Base-by-base conservation (phyloP, 2,888 invertebrate genomes). In the Drosophila neonasuta region DNA sequence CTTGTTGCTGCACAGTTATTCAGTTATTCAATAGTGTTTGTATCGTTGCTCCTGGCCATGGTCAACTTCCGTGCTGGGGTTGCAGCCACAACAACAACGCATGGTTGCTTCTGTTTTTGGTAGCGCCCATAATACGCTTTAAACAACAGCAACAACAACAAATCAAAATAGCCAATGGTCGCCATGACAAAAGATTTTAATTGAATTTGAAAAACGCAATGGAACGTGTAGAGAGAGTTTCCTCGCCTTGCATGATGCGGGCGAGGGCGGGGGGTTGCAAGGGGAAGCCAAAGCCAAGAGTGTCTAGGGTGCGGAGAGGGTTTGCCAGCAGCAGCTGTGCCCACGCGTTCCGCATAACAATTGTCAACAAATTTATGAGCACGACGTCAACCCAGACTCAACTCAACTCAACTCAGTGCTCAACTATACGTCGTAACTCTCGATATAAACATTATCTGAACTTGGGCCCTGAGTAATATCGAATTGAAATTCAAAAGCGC, bases 361-460 rank as follows among this genome's bases (percentile, higher is more conserved):
- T 82, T 83, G 85, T 83, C 80, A 82, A 71, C 79, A 85, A 85
- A 84, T 84, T 84, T 84, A 84, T 85, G 81, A 84, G 79, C 84
- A 84, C 84, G 81, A 77, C 83, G 77, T 67, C 62, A 67, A 44
- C 49, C 41, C 55, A 24, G 13, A 42, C 52, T 30, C 42, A 52
- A 9, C 46, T 32, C 32, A 48, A 15, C 52, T 52, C 36, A 62
- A 52, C 58, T 59, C 36, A n/a, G n/a, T 6, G 55, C 55, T 60
- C n/a, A 24, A 55, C 59, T 70, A 71, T 62, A 70, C 67, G 51
- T 62, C 67, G 39, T 67, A 63, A 55, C 60, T 56, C 54, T 50
- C 51, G 20, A 4, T 13, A n/a, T 20, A 9, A 34, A 11, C 32
- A 30, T 34, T 15, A 41, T 6, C 41, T 17, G 36, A 36, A 36